Evolutionary conservation across 1,140 invertebrate species (phyloP), one percentile per base, ranked within the genome.

Genomic region (Drosophila ogumai): DNA sequence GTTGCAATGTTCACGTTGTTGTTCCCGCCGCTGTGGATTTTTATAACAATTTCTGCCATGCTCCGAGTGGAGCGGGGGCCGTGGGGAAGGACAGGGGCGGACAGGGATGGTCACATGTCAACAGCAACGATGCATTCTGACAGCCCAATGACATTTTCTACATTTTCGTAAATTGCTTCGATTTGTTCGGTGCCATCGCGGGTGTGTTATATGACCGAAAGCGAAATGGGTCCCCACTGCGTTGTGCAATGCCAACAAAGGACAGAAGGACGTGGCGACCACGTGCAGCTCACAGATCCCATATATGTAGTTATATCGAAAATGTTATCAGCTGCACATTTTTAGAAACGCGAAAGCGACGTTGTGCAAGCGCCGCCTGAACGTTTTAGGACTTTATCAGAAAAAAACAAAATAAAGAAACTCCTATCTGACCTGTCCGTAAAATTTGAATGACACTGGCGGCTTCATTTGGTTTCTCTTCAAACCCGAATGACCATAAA

Each of bases 121-220:
- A 86, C 87, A 82, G 50, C 87, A 90, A 90, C 88, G 81, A 91
- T 88, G 84, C 88, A 88, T 81, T 91, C 88, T 91, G 88, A 91
- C 88, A 91, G 90, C 88, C 85, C 88, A 91, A 91, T 91, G 84
- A 91, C 88, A 85, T 88, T 91, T 91, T 85, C 78, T 91, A 91
- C 88, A 91, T 91, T 91, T 91, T 91, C 81, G 88, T 91, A 91
- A 91, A 91, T 91, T 91, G 88, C 88, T 81, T 91, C 88, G 80
- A 91, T 91, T 91, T 88, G 85, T 88, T 77, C 75, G 74, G 69
- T 65, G 76, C 31, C 56, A 59, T 38, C 74, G 79, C 49, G 59
- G 73, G 73, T 81, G 64, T 85, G 75, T 86, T 85, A 69, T 81
- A 60, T 84, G 81, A 72, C 66, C 72, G 56, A 76, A 56, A 74